Base-by-base conservation (phyloP, 92 coral and sea anemone species). In the Epizoanthus ramosus region DNA sequence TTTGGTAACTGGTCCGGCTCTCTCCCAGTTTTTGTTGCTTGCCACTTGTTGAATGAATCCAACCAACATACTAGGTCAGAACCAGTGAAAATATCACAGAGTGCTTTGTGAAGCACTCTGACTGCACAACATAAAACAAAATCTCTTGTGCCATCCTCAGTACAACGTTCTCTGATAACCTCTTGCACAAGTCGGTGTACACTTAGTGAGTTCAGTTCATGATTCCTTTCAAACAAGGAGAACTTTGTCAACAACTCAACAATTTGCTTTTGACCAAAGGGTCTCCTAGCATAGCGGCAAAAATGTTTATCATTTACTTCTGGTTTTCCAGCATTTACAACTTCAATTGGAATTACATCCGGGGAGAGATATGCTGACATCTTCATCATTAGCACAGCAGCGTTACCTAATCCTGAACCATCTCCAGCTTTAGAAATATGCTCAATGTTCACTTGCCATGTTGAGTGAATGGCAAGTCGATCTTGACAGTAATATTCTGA, bases 381-480 rank as follows among this genome's bases (percentile, higher is more conserved):
- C 33, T 84, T 75, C 59, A 75, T 84, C 57, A 84, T 66, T 4
- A 83, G 53, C 6, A 75, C 0, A 1, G 86, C 50, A 1, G 80
- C 79, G 4, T 33, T 13, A 7, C 83, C 87, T 35, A 84, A 69
- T 0, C 75, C 23, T 35, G 35, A 22, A 19, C 69, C 88, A 0
- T 21, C 63, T 61, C 66, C 84, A 9, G 37, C 54, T 21, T 89
- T 56, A 3, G 28, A 25, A 1, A 86, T 64, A 31, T 86, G 71
- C 28, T 57, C 80, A 57, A 89, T 74, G 52, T 89, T 89, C 3
- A 90, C 73, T 45, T 45, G 90, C 93, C 93, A 86, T 0, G 90
- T 90, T 22, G 93, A 86, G 16, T 81, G 85, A 15, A 90, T 84
- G 33, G 90, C 87, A 57, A 75, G 61, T 43, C 93, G 85, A 17